These are phyloP conservation scores for Nezara viridula DNA, from an alignment of 2,888 invertebrate genomes.

Conservation along the genomic window DNA sequence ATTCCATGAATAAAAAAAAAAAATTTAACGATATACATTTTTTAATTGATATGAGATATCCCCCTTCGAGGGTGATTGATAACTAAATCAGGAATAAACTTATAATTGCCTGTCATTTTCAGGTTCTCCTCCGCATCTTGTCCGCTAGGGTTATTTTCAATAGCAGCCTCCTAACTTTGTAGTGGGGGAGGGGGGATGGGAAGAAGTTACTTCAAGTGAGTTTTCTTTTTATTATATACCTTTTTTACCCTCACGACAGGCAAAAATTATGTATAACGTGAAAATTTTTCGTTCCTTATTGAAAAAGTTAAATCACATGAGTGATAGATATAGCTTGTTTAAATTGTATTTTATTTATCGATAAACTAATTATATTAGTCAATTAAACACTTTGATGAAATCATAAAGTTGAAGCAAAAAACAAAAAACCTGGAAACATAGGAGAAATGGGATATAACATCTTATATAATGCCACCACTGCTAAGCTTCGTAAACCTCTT, in stretches of 20 bases:
- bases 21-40: background rate
- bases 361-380: too few relatives aligned
- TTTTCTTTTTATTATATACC: background rate
- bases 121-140: background rate
- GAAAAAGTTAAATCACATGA: background rate
- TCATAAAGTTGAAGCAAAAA: too few relatives aligned
- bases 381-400: too few relatives aligned
- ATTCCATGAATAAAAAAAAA: background rate
- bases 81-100: slow-evolving; percentile 44
- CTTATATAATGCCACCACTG: too few relatives aligned
- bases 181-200: background rate
- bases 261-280: background rate
- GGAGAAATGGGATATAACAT: too few relatives aligned
- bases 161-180: slow-evolving; percentile 16
- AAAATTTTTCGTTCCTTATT: background rate
- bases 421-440: too few relatives aligned
- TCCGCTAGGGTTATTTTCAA: slow-evolving; percentile 11
- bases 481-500: too few relatives aligned
- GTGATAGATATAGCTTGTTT: background rate
- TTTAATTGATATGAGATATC: background rate
- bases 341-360: too few relatives aligned
- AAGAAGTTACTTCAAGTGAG: slow-evolving; percentile 14
- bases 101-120: slow-evolving; percentile 49
- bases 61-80: background rate
- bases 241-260: slow-evolving; percentile 5